Evolutionary conservation across 92 coral and sea anemone species (phyloP).

Genomic region (Muricea muricata): DNA sequence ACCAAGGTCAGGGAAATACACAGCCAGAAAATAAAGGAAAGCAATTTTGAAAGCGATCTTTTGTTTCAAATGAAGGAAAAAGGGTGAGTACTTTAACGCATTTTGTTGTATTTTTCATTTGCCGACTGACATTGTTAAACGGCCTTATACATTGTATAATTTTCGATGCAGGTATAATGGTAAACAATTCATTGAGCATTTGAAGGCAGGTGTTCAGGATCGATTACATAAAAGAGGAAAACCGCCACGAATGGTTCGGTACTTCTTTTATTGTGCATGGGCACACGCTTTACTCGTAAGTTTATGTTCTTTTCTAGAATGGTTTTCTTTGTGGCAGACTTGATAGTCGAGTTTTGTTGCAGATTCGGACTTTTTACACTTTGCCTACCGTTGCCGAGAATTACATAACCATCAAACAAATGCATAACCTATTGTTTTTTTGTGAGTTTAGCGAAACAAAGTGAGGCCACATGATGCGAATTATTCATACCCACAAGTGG

Average conservation of each 20-base stretch:
- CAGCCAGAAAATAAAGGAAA: not conserved
- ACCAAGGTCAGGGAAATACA: not conserved
- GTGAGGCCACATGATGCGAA: constrained; percentile 41
- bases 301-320: not conserved
- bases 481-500: constrained; percentile 44
- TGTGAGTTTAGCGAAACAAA: constrained; percentile 33
- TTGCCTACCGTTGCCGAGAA: no score
- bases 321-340: not conserved
- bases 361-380: no score
- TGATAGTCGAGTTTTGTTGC: not conserved
- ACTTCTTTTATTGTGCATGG: constrained; percentile 60
- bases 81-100: not conserved
- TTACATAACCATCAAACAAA: no score
- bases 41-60: not conserved
- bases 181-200: constrained; percentile 8
- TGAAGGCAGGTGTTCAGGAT: constrained; percentile 34
- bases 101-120: not conserved
- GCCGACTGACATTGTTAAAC: no score
- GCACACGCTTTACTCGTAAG: constrained; percentile 61
- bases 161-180: constrained; percentile 46
- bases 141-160: no score
- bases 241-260: constrained; percentile 43
- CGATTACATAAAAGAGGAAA: constrained; percentile 43
- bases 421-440: not conserved
- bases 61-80: not conserved